Base-by-base conservation (phyloP, 2,888 invertebrate genomes). In the Altica lythri region DNA sequence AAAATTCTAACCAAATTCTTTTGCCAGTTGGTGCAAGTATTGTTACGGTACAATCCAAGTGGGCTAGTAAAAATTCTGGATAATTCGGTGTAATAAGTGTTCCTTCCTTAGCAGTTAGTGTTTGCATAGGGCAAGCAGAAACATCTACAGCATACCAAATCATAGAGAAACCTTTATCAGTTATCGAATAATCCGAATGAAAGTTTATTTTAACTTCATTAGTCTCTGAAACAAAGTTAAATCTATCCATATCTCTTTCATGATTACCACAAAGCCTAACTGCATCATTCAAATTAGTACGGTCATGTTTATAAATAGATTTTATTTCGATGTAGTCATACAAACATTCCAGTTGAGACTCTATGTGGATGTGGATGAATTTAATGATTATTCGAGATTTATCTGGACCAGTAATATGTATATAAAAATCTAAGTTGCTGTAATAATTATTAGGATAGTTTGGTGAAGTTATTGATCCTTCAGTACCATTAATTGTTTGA, bases 81-180 rank as follows among this genome's bases (percentile, higher is more conserved):
- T 86, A 90, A 77, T 90, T 88, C 0, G 89, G 89, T 60, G 86
- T 87, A n/a, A 77, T 73, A 0, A 90, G 70, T 2, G 75, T 72
- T 1, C 88, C 89, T 68, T 86, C 85, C 55, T 82, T 83, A 0
- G 88, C 84, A 0, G 87, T 88, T 48, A 87, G 75, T 0, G 84
- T 86, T 68, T 85, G 85, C 14, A 83, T 78, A 0, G 89, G 87
- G 73, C 90, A 90, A 0, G 86, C 85, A 0, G 84, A 81, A 42
- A 88, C 79, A 69, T 89, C 88, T 6, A 90, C 86, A 0, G 89
- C 87, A 49, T 81, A 80, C 91, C 92, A 92, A 8, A 77, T 78
- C 29, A 87, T 78, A 1, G 82, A 81, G 73, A 89, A 92, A 90
- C 92, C 92, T 30, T 81, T 75, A 0, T 86, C 86, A 52, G 86